phyloP scores from a whole-genome alignment of 2,888 invertebrate species.

The Dexiosoma caninum region DNA sequence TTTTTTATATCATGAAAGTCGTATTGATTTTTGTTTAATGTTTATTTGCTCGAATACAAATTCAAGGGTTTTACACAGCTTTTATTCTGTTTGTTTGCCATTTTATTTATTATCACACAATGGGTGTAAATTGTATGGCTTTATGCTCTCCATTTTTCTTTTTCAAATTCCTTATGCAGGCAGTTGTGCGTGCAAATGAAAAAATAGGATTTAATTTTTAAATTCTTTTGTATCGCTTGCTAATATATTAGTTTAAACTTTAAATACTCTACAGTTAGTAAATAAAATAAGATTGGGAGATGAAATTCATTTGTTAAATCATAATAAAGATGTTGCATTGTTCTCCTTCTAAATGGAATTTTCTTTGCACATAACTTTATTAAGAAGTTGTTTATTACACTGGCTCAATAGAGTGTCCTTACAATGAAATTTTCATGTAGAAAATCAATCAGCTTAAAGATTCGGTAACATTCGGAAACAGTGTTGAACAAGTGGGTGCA shows the following conservation, averaged over 20 bases:
- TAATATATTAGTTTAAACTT: constrained; percentile 26
- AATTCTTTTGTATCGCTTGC: constrained; percentile 5
- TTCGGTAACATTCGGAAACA: no score
- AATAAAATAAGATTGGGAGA: no score
- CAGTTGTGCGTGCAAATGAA: constrained; percentile 38
- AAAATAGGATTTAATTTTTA: constrained; percentile 35
- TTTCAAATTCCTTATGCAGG: constrained; percentile 1
- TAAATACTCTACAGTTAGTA: no score
- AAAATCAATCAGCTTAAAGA: no score
- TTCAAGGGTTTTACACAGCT: constrained; percentile 45
- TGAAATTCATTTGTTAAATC: not conserved
- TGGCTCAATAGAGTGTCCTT: no score
- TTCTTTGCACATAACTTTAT: no score
- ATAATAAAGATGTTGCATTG: no score
- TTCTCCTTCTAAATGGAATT: no score
- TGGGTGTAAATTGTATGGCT: constrained; percentile 52
- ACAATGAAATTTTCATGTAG: no score
- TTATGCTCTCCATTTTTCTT: constrained; percentile 11
- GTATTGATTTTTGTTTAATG: constrained; percentile 59
- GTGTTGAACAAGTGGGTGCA: no score
- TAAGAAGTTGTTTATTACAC: no score
- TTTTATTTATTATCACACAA: constrained; percentile 49
- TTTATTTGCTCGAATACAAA: constrained; percentile 58
- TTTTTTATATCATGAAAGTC: constrained; percentile 45
- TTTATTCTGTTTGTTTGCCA: constrained; percentile 31